Percentiles rank a stretch among this genome's conserved stretches.
These are phyloP conservation scores for Psilopsiagon aymara DNA, from an alignment of 2,113 vertebrate species.

Conservation along the genomic window DNA sequence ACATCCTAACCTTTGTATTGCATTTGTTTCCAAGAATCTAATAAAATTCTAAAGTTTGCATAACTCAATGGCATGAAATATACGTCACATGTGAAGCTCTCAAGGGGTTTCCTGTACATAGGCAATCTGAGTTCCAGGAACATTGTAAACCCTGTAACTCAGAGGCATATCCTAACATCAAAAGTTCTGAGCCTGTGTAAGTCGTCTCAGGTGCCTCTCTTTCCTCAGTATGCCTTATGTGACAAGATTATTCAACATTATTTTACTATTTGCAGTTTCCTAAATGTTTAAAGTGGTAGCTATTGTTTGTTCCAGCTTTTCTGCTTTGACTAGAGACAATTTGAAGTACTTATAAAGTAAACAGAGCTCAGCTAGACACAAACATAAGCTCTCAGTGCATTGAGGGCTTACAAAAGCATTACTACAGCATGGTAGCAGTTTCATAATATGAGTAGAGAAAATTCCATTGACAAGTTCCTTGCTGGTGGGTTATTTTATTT, in stretches of 20 bases:
- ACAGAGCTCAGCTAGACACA: neutral
- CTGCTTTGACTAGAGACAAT: neutral
- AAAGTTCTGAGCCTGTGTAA: neutral
- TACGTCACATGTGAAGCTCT: neutral
- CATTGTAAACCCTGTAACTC: neutral
- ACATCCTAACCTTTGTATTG: neutral
- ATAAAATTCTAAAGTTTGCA: neutral
- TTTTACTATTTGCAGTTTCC: neutral
- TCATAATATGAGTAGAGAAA: neutral
- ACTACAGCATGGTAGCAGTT: neutral
- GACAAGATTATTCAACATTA: neutral
- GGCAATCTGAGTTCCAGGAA: neutral
- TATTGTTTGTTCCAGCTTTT: neutral
- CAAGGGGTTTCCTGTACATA: neutral
- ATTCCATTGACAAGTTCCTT: neutral
- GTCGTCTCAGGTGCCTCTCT: neutral
- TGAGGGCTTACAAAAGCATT: neutral
- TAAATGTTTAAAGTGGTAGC: neutral
- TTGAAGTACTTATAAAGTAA: neutral
- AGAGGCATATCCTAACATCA: neutral
- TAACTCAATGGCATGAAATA: neutral
- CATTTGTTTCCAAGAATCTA: neutral
- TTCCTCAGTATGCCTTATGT: neutral
- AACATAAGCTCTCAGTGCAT: neutral
- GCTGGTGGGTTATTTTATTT: neutral